Evolutionary conservation across 2,113 vertebrate species (phyloP), one percentile per base, ranked within the genome.

Genomic region (Hirundichthys speculiger): DNA sequence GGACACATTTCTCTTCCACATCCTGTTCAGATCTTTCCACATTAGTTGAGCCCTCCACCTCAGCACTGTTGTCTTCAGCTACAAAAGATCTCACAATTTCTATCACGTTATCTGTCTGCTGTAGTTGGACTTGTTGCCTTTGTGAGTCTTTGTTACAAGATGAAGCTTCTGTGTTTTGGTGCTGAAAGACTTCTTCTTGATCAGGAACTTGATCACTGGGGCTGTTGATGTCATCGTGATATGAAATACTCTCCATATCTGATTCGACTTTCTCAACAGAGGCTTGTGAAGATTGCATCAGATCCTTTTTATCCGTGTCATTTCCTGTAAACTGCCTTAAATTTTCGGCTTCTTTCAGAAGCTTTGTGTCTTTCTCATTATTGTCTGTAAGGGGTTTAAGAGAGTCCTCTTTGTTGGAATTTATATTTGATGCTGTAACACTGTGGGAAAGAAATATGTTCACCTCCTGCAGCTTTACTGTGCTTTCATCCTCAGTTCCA

Each of bases 271-370:
- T 62, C 20, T 7, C 51, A 51, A 49, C 30, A 22, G 61, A 60
- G 51, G n/a, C 56, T 25, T 72, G 57, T 20, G 48, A 10, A 38
- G 77, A 69, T 57, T 73, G 48, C 15, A 54, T 61, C n/a, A 48
- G 20, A 6, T 73, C 39, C 9, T 15, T 55, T 69, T 73, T 48
- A 45, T 58, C 19, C 43, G 27, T 41, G 52, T 71, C 51, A 72
- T 30, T 1, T 59, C 39, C 63, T 82, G 39, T 49, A 21, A 49
- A 15, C 4, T 25, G 13, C 40, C 25, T 39, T 14, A 40, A 27
- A 60, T 48, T 19, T 5, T 57, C 34, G 16, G 38, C n/a, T n/a
- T n/a, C n/a, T n/a, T n/a, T n/a, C n/a, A n/a, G 6, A 39, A 5
- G 10, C 49, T 55, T 30, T 13, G 5, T 24, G 34, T 56, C 7